Base-by-base conservation (phyloP, 2,113 vertebrate genomes). In the Mastomys coucha region DNA sequence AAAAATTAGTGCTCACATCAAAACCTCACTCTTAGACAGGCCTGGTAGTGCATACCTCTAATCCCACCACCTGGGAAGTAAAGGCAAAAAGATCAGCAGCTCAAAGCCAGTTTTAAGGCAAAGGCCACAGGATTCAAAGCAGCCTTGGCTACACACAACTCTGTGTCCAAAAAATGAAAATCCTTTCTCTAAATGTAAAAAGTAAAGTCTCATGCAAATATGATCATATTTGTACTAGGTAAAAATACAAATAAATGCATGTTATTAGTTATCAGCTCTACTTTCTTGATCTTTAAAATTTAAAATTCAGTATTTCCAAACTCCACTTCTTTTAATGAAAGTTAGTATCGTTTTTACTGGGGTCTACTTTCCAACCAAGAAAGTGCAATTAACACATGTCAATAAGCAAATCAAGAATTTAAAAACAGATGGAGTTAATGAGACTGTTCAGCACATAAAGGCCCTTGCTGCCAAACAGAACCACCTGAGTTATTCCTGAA, bases 231-330 rank as follows among this genome's bases (percentile, higher is more conserved):
- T 94, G 2, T 63, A 88, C 51, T 95, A 42, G 36, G 16, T 89
- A 12, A 96, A 97, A 91, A 88, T 45, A 92, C 84, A 33, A 92
- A 89, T 82, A 33, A 88, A 91, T 82, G 42, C 13, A 58, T 33
- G 2, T 65, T 67, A 94, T 58, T 42, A 51, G 9, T 75, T 86
- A 92, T 24, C 56, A 89, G 45, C 9, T 80, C 85, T n/a, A 65
- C 91, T 94, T 84, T 89, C 73, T 88, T 78, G 26, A 63, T 86
- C 88, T 93, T 89, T 85, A 97, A 96, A 96, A 96, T 73, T 26
- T 85, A 96, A 96, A 96, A 97, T 73, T 33, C 11, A 80, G 77
- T 42, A 80, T 60, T 86, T 78, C 77, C 63, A 87, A 90, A 94
- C 4, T 69, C 39, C 17, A 69, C 78, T 87, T 97, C 94, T 77